These are phyloP conservation scores for Saimiri boliviensis DNA, from an alignment of 2,113 vertebrate genomes.

Conservation along the genomic window DNA sequence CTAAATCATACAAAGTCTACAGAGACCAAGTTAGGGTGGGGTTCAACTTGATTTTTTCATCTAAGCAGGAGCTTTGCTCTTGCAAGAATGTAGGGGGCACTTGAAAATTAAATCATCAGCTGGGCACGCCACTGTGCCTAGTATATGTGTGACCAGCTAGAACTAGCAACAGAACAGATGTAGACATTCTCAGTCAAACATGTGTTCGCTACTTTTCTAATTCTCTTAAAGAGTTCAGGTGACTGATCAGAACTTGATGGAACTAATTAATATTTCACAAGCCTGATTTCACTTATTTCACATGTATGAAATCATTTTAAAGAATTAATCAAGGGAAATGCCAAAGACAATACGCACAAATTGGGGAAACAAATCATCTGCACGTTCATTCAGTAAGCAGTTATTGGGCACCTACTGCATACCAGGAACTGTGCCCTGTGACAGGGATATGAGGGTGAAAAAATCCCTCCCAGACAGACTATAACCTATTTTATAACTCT, in stretches of 20 bases:
- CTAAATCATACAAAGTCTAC: not conserved
- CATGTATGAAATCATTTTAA: not conserved
- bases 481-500: not conserved
- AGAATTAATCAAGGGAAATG: not conserved
- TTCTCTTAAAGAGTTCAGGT: not conserved
- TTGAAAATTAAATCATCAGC: not conserved
- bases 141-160: rapidly evolving
- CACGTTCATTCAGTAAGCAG: not conserved
- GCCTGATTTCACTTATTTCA: not conserved
- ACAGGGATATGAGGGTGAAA: not conserved
- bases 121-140: not conserved
- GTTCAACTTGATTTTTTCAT: not conserved
- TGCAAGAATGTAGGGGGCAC: no score
- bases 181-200: not conserved
- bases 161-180: not conserved
- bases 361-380: not conserved
- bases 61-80: not conserved
- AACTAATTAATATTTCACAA: not conserved
- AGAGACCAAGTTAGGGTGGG: not conserved
- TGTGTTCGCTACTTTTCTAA: not conserved
- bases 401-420: not conserved
- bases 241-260: not conserved
- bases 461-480: no score
- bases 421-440: not conserved
- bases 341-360: not conserved